phyloP scores from a whole-genome alignment of 2,888 invertebrate genomes.

The Tiliacea citrago region DNA sequence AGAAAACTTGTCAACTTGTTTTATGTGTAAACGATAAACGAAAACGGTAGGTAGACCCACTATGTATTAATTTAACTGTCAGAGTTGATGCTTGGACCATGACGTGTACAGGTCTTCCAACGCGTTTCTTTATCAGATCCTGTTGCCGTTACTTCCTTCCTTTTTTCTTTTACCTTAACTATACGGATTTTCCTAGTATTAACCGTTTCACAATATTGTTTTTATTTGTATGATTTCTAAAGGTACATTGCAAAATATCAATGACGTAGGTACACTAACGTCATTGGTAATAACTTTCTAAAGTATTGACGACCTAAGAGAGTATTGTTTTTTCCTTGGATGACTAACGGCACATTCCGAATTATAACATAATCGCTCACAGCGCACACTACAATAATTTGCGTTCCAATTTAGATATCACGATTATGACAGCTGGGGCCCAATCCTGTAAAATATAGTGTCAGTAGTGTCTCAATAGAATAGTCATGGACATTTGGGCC shows the following conservation, averaged over 20 bases:
- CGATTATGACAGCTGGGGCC: too few species aligned
- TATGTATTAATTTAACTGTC: too few species aligned
- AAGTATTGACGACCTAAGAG: background rate
- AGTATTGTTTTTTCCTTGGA: conserved; percentile 22
- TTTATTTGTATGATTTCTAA: background rate
- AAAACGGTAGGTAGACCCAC: background rate
- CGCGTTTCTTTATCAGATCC: conserved; percentile 15
- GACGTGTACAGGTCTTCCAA: background rate
- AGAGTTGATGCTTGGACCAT: background rate
- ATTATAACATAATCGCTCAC: too few species aligned
- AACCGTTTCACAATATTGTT: conserved; percentile 5
- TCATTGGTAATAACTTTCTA: conserved; percentile 40
- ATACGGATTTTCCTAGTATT: conserved; percentile 14
- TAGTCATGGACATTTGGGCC: too few species aligned
- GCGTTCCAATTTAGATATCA: too few species aligned
- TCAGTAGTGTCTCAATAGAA: too few species aligned
- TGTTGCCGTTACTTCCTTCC: conserved; percentile 16
- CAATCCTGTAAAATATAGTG: too few species aligned
- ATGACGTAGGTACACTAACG: conserved; percentile 30
- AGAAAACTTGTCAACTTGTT: too few species aligned
- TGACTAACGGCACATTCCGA: conserved; percentile 9
- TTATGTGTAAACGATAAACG: background rate
- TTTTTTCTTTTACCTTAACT: background rate
- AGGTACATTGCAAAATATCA: background rate
- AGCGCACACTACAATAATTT: too few species aligned